phyloP scores from a whole-genome alignment of 2,113 vertebrate species.

The Sinocyclocheilus maitianheensis region DNA sequence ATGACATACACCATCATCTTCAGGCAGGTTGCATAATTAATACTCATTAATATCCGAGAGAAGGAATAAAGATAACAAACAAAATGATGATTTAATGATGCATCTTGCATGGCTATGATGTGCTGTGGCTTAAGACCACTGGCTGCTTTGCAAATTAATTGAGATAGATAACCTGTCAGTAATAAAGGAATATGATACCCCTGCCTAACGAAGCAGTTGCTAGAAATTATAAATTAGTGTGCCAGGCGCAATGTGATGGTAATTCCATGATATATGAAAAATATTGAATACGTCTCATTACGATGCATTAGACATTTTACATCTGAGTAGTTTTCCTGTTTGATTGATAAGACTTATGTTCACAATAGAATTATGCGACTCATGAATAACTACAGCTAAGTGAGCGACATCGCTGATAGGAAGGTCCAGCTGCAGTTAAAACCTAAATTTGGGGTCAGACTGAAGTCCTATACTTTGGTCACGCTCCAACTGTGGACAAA shows the following conservation, averaged over 20 bases:
- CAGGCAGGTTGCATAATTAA: conserved; percentile 35
- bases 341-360: conserved; percentile 69
- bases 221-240: conserved; percentile 48
- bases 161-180: conserved; percentile 57
- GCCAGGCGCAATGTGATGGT: conserved; percentile 36
- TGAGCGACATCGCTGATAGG: conserved; percentile 20
- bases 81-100: conserved; percentile 52
- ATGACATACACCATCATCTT: conserved; percentile 2
- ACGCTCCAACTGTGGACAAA: not conserved
- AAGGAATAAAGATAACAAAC: conserved; percentile 53
- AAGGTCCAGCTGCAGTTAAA: not conserved
- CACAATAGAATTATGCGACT: conserved; percentile 22
- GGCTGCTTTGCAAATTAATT: conserved; percentile 56
- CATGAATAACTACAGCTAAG: conserved; percentile 11
- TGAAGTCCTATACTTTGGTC: conserved; percentile 8
- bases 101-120: conserved; percentile 13
- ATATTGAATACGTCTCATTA: conserved; percentile 70
- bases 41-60: conserved; percentile 46
- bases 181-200: conserved; percentile 50
- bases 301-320: conserved; percentile 72
- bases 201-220: conserved; percentile 44
- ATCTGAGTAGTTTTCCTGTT: conserved; percentile 64
- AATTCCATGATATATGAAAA: conserved; percentile 57
- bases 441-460: not conserved
- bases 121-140: conserved; percentile 12